Evolutionary conservation across 2,888 invertebrate genomes (phyloP), one percentile per base, ranked within the genome.

Genomic region (Drosophila meridiana): DNA sequence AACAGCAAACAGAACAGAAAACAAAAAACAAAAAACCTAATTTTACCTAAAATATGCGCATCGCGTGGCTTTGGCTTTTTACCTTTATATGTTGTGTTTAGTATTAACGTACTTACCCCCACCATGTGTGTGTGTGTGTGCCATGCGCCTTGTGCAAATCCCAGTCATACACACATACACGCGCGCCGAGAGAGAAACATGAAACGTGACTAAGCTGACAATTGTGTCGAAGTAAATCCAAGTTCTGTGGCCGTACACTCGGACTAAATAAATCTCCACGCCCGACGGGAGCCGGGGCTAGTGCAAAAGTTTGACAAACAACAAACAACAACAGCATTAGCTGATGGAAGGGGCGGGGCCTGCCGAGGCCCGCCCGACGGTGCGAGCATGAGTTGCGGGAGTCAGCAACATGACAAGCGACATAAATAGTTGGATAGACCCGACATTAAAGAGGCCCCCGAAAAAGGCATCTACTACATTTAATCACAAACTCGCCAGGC

Each of bases 151-250:
- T 62, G 69, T 69, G 53, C 52, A 83, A 74, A 70, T 81, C 78
- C 73, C 57, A 76, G 53, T 59, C 47, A 59, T 48, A 48, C 30
- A 72, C 47, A 52, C 65, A 20, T 20, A 64, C 48, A 60, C 48
- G 30, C 63, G 72, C 69, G 38, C 58, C 52, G 34, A 30, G 69
- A 78, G 78, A 64, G 78, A 73, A 78, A 74, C 83, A 80, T 72
- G 76, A 73, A 85, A 89, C 89, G 89, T 87, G 87, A 89, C 87
- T 89, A 89, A 87, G 87, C 86, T 87, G 85, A 87, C 89, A 87
- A 87, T 87, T 89, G 82, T 89, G 87, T 87, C 83, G 89, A 86
- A 85, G 87, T 85, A 85, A 85, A 85, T 85, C 85, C 87, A 88
- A 81, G 88, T 88, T 88, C 83, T 86, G 73, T 88, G 81, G 73